Base-by-base conservation (phyloP, 1,140 invertebrate genomes). In the Zeugodacus cucurbitae region DNA sequence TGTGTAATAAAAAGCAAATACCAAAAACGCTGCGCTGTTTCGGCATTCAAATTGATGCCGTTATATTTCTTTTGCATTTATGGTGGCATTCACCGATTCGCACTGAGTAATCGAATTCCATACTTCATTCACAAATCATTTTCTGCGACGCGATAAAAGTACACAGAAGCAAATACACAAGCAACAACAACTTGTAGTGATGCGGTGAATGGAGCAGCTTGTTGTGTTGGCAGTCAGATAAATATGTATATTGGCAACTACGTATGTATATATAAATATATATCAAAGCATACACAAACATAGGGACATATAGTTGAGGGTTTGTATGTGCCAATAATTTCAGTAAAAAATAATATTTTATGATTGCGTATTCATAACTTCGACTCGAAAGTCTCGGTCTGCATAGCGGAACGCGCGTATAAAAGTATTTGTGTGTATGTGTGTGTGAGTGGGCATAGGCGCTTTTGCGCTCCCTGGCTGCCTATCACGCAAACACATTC, bases 61-160 rank as follows among this genome's bases (percentile, higher is more conserved):
- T 14, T 10, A 74, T 22, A 74, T 22, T 62, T 58, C 48, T 5
- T 37, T 44, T 54, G n/a, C 8, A 44, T 82, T 82, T 22, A 82
- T 54, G 74, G 41, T 11, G 11, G 8, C 74, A 48, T n/a, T 41
- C 11, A n/a, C 17, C 32, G 22, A 54, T 17, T 20, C 11, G 41
- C 34, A 48, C 22, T 44, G 74, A 37, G 26, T 48, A 82, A 82
- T 82, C 67, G 67, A 74, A 74, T 41, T 74, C 67, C 41, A 48
- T 82, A 48, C 41, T 17, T 82, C 74, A 82, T 82, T 82, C 22
- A 48, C 22, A 82, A 82, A 48, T 82, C 37, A 82, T 82, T 82
- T 82, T 48, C 22, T 29, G 20, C 34, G n/a, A 10, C 74, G 41
- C 41, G 37, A 82, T 82, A 29, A 48, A 82, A 62, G 58, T 62